phyloP scores from a whole-genome alignment of 2,113 vertebrate genomes.

The Macaca nemestrina region DNA sequence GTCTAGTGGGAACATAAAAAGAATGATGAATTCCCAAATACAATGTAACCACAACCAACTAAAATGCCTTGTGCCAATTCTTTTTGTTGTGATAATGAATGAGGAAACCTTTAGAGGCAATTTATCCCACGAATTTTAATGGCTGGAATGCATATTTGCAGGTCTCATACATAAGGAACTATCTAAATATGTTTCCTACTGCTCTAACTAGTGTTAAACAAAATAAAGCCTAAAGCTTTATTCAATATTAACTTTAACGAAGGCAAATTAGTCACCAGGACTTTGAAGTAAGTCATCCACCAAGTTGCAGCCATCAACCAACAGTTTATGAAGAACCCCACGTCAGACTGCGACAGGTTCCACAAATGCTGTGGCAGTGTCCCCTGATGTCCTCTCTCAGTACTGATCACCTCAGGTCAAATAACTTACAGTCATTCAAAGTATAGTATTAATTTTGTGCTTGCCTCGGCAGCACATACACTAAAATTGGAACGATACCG shows the following conservation, averaged over 20 bases:
- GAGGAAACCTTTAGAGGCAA: slow-evolving; percentile 13
- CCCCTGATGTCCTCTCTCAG: neutral
- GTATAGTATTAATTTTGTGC: neutral
- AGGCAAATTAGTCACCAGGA: slow-evolving; percentile 27
- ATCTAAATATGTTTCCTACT: slow-evolving; percentile 23
- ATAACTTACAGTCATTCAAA: neutral
- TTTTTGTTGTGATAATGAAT: neutral
- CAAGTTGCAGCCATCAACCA: neutral
- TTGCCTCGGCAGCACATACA: too few species aligned
- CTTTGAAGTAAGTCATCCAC: neutral
- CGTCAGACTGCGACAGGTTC: neutral
- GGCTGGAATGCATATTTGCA: slow-evolving; percentile 5
- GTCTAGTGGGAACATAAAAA: slow-evolving; percentile 14
- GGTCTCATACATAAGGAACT: slow-evolving; percentile 1
- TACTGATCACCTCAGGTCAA: neutral
- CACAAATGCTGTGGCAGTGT: neutral
- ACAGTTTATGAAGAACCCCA: neutral
- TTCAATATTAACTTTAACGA: slow-evolving; percentile 8
- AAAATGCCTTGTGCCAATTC: neutral
- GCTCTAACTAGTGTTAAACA: slow-evolving; percentile 31
- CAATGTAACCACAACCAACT: slow-evolving; percentile 47
- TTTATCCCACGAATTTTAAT: slow-evolving; percentile 41
- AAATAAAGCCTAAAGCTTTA: slow-evolving; percentile 38
- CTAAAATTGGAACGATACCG: too few species aligned
- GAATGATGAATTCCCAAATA: slow-evolving; percentile 43